Evolutionary conservation across 2,888 invertebrate species (phyloP), one percentile per base, ranked within the genome.

Genomic region (Homarus gammarus): DNA sequence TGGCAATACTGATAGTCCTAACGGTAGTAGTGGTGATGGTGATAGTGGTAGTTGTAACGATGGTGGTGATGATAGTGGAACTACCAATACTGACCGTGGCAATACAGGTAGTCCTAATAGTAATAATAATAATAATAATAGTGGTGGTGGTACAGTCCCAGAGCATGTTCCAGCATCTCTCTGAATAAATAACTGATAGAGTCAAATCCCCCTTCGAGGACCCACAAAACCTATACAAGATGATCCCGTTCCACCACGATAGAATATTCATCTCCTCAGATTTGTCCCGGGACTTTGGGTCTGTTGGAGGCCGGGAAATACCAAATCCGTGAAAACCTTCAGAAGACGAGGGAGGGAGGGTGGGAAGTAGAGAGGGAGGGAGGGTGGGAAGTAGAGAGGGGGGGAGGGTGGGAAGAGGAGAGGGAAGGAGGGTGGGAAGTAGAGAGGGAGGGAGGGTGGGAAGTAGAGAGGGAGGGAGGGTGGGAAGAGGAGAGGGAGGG

Each of bases 131-230:
- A n/a, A n/a, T n/a, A n/a, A n/a, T n/a, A n/a, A n/a, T n/a, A n/a
- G n/a, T n/a, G n/a, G n/a, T n/a, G n/a, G n/a, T n/a, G n/a, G n/a
- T n/a, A n/a, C n/a, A n/a, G n/a, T n/a, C n/a, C n/a, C n/a, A n/a
- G n/a, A n/a, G n/a, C n/a, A n/a, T n/a, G n/a, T 36, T 79, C 79
- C 38, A 61, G 56, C 27, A 61, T 79, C 49, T 27, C 31, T 27
- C 33, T 79, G 61, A 79, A 79, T 79, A 79, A 79, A 79, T 79
- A 79, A 79, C n/a, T 79, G 61, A 79, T 79, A 36, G 61, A 61
- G 36, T 79, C 79, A 79, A 79, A 61, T 51, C 79, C 79, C n/a
- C 79, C 51, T 36, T 79, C 61, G 36, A 64, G 61, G n/a, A 61
- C 51, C 33, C 36, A 15, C 79, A n/a, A 79, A 79, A 79, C 61